Base-by-base conservation (phyloP, 2,888 invertebrate genomes). In the Orthonychiurus folsomi region DNA sequence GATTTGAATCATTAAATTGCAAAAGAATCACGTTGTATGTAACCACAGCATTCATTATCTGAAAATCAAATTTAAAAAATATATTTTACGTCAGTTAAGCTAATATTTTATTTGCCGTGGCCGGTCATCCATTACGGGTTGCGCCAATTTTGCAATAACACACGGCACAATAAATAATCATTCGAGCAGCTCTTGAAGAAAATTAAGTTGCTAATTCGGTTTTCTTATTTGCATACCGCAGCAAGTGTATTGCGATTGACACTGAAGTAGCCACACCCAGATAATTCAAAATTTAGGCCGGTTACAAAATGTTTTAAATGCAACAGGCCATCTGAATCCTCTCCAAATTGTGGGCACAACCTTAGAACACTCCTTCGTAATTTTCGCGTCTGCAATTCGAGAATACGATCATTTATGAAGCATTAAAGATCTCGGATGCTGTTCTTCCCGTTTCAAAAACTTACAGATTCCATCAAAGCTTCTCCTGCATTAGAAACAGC, bases 11-110 rank as follows among this genome's bases (percentile, higher is more conserved):
- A 21, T 20, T 23, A 23, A 52, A 52, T 52, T 52, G 52, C 3
- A 52, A 12, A 3, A 52, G 52, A n/a, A 52, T 23, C 52, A 52
- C 52, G 20, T 52, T 52, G 52, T 52, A 52, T n/a, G 52, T 52
- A 20, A 52, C 20, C 9, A 52, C 24, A n/a, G 52, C 52, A 52
- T 23, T 23, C 21, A 52, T 5, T 5, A 52, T 52, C 52, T 52
- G n/a, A 9, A 52, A 23, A 12, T 15, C 15, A 52, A 52, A 52
- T 21, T n/a, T n/a, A 20, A 23, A 52, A 52, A 52, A n/a, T n/a
- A n/a, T n/a, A n/a, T n/a, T n/a, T n/a, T n/a, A n/a, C n/a, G n/a
- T n/a, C n/a, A n/a, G n/a, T n/a, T n/a, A n/a, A n/a, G n/a, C n/a
- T n/a, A n/a, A n/a, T n/a, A n/a, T n/a, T n/a, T n/a, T n/a, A n/a